Percentiles rank a stretch among this genome's conserved stretches.
phyloP scores from a whole-genome alignment of 2,888 invertebrate genomes.

The Frankliniella fusca region DNA sequence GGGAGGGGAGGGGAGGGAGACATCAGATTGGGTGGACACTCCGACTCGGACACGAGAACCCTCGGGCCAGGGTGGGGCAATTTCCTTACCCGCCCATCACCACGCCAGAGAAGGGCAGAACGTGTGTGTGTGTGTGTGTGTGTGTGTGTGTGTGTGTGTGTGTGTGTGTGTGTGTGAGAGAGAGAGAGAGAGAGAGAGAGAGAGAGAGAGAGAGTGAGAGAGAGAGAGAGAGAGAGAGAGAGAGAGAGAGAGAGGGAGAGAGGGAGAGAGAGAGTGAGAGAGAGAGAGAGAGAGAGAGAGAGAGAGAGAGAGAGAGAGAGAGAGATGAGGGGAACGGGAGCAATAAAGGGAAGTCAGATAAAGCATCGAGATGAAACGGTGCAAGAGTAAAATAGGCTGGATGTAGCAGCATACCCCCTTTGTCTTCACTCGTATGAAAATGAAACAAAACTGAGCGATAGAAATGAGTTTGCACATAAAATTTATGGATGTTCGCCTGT shows the following conservation, averaged over 20 bases:
- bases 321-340: no score
- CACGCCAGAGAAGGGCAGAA: background rate
- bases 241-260: background rate
- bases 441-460: no score
- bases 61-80: background rate
- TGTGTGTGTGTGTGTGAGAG: background rate
- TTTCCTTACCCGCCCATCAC: constrained; percentile 10
- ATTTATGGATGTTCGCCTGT: no score
- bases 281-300: background rate
- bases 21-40: no score
- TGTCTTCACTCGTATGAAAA: no score
- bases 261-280: background rate
- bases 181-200: background rate
- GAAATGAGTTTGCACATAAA: no score
- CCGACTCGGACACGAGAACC: no score
- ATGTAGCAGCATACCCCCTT: no score
- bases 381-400: no score
- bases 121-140: background rate
- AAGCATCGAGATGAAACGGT: no score
- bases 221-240: background rate
- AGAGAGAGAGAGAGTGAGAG: background rate
- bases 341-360: no score
- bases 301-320: background rate
- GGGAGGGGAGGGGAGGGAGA: no score
- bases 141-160: background rate